These are phyloP conservation scores for Polydrusus cervinus DNA, from an alignment of 2,888 invertebrate genomes.

Conservation along the genomic window DNA sequence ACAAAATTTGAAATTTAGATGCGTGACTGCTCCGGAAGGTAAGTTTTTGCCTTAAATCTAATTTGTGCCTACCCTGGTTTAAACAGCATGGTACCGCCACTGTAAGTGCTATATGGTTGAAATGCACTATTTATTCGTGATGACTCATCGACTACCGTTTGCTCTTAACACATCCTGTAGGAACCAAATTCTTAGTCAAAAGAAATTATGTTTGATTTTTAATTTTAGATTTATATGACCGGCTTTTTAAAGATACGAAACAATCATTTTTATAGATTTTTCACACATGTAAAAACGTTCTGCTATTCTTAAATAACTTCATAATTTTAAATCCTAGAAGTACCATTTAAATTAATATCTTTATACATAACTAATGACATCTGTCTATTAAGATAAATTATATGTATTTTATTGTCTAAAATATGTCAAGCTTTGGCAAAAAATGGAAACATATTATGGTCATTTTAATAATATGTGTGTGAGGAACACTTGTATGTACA, in stretches of 20 bases:
- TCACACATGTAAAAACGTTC: neutral
- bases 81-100: too few relatives aligned
- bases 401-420: neutral
- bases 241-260: conserved; percentile 4
- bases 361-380: neutral
- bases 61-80: too few relatives aligned
- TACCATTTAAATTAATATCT: neutral
- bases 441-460: too few relatives aligned
- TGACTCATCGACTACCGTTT: too few relatives aligned
- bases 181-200: neutral
- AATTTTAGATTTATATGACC: neutral
- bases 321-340: neutral
- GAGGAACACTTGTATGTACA: too few relatives aligned
- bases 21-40: too few relatives aligned
- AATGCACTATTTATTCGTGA: too few relatives aligned
- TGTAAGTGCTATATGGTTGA: too few relatives aligned
- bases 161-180: conserved; percentile 6
- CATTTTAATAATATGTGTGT: too few relatives aligned
- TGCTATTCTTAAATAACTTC: neutral
- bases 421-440: too few relatives aligned
- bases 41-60: too few relatives aligned
- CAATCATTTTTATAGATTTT: conserved; percentile 17
- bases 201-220: neutral
- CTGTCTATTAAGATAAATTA: neutral
- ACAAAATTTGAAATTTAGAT: too few relatives aligned